Evolutionary conservation across 2,797 vertebrate species (phyloP), one percentile per base, ranked within the genome.

Genomic region (Eulemur albifrons): DNA sequence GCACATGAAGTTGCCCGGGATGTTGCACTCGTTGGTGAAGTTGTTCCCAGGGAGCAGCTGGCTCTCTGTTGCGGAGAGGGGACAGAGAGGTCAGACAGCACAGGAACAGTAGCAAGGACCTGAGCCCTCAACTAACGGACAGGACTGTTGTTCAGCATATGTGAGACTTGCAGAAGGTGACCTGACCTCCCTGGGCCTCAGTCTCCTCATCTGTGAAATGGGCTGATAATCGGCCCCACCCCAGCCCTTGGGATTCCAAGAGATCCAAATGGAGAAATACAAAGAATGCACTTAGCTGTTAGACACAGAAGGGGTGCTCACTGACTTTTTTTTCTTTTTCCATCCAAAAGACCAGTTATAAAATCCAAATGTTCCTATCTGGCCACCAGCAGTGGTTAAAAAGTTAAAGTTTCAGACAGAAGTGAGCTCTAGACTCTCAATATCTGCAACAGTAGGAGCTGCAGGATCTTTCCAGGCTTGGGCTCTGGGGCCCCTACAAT

Each of bases 1-100:
- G 93, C 99, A 99, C 99, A 99, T 99, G 98, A 99, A 99, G 98
- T 99, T 99, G 97, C 99, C 99, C 2, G 99, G 99, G 98, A 99
- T 99, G 99, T 99, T 99, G 97, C 99, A 99, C 98, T 99, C 99
- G 0, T 99, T 99, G 97, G 99, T 99, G 98, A 99, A 99, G 98
- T 99, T 99, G 98, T 99, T 99, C 97, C 99, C 99, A 15, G 99
- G 99, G 96, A 99, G 98, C 97, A 99, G 99, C 95, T 99, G 99
- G 98, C 99, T 99, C 98, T 99, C 99, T 99, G 98, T 4, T 32
- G 94, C n/a, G 94, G n/a, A 96, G 88, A 65, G 87, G 77, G 38
- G 96, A 52, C 21, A 45, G 20, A 54, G 54, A 1, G 7, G 27
- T 96, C 82, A 97, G 90, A 92, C 17, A 6, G 88, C 0, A 32